A percentile compares a stretch with the other conserved stretches of the same genome.
Evolutionary conservation across 2,797 vertebrate species (phyloP).

Genomic region (Nyctibius grandis): DNA sequence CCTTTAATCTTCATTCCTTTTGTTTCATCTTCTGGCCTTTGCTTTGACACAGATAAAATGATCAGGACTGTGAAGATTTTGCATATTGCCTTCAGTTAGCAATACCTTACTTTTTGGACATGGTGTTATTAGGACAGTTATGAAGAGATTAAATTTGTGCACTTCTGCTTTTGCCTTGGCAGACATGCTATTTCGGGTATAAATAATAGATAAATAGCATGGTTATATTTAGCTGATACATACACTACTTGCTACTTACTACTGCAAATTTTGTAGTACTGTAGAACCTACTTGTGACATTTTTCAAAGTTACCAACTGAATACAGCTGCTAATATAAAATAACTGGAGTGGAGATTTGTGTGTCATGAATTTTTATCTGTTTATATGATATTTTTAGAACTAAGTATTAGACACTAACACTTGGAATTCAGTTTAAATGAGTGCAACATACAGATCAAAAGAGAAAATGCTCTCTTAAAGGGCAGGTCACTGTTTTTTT

Average conservation of each 20-base stretch:
- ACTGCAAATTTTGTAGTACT: background rate
- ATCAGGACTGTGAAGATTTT: background rate
- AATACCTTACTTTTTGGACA: background rate
- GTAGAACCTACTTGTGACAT: background rate
- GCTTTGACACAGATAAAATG: background rate
- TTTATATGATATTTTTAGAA: constrained; percentile 14
- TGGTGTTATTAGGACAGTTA: background rate
- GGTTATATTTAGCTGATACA: background rate
- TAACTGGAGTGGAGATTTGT: background rate
- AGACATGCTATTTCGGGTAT: background rate
- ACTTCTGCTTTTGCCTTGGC: background rate
- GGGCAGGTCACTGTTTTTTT: background rate
- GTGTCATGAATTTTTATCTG: background rate
- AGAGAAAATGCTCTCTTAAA: background rate
- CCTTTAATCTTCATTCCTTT: background rate
- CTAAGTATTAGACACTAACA: background rate
- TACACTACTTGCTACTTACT: background rate
- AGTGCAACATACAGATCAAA: background rate
- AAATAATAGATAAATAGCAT: background rate
- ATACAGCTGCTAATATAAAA: background rate
- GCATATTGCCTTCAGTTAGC: background rate
- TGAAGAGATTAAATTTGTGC: background rate
- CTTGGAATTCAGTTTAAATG: background rate
- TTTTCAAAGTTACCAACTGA: background rate
- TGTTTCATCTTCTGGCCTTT: background rate